Evolutionary conservation across 2,113 vertebrate genomes (phyloP).

Genomic region (Pyrgilauda ruficollis): DNA sequence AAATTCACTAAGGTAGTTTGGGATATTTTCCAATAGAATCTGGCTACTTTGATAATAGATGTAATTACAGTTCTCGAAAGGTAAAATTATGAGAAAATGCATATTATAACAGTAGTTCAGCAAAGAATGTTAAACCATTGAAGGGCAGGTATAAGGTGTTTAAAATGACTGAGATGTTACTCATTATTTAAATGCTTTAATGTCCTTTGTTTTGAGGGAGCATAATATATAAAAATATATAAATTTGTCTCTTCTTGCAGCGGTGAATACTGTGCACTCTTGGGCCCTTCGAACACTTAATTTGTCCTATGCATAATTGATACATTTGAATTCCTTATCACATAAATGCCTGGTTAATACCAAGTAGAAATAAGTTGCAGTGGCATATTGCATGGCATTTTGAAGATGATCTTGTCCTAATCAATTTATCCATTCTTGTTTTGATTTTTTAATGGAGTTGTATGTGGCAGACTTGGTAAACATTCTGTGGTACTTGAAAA

Average conservation of each 20-base stretch:
- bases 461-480: neutral
- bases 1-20: conserved; percentile 9
- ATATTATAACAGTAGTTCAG: neutral
- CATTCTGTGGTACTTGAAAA: neutral
- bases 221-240: neutral
- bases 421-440: neutral
- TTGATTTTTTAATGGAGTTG: neutral
- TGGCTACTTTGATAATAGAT: conserved; percentile 20
- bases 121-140: neutral
- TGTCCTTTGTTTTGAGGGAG: neutral
- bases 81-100: conserved; percentile 28
- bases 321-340: neutral
- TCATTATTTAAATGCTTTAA: neutral
- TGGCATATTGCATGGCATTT: neutral
- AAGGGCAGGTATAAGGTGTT: neutral
- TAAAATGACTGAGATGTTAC: neutral
- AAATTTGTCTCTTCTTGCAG: neutral
- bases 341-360: neutral
- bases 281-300: neutral
- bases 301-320: neutral
- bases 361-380: neutral
- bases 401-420: neutral
- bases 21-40: conserved; percentile 10
- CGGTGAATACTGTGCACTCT: neutral
- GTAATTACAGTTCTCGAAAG: conserved; percentile 32